Percentiles rank a stretch among this genome's conserved stretches.
Conservation (phyloP, 92 coral and sea anemone genomes). For the Phymanthus crucifer region DNA sequence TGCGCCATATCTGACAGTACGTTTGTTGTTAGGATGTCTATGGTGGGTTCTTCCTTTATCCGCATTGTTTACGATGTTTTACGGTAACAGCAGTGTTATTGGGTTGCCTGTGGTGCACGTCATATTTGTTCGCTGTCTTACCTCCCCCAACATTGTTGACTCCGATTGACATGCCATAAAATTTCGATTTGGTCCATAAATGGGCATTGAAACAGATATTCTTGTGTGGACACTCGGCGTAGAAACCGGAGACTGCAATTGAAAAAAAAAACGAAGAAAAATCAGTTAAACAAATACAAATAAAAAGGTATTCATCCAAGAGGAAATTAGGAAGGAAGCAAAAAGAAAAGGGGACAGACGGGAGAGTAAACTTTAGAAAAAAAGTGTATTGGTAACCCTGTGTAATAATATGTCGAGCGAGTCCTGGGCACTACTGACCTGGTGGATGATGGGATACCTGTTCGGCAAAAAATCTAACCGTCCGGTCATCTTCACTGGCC, state of each 20-base stretch:
- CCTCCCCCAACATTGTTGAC: conserved; percentile 95
- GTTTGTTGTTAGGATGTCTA: too few relatives aligned
- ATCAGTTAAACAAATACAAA: background rate
- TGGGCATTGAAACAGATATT: conserved; percentile 89
- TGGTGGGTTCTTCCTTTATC: too few relatives aligned
- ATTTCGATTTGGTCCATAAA: conserved; percentile 95
- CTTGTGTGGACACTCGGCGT: conserved; percentile 95
- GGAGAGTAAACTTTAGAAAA: too few relatives aligned
- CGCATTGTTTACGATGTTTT: too few relatives aligned
- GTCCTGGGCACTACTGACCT: conserved; percentile 49
- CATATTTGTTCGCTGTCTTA: background rate
- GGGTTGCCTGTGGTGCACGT: background rate
- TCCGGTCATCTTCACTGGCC: conserved; percentile 53
- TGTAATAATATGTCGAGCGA: background rate
- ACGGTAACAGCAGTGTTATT: too few relatives aligned
- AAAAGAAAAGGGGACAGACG: too few relatives aligned
- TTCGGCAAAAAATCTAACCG: conserved; percentile 82
- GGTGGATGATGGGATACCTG: conserved; percentile 99
- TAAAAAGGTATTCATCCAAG: background rate
- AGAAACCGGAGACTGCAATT: conserved; percentile 89
- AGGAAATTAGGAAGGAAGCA: background rate
- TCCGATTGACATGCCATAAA: conserved; percentile 99
- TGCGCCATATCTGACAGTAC: background rate
- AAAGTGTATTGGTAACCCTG: too few relatives aligned
- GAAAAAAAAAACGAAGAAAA: background rate